Base-by-base conservation (phyloP, 1,140 invertebrate genomes). In the Cotesia typhae region DNA sequence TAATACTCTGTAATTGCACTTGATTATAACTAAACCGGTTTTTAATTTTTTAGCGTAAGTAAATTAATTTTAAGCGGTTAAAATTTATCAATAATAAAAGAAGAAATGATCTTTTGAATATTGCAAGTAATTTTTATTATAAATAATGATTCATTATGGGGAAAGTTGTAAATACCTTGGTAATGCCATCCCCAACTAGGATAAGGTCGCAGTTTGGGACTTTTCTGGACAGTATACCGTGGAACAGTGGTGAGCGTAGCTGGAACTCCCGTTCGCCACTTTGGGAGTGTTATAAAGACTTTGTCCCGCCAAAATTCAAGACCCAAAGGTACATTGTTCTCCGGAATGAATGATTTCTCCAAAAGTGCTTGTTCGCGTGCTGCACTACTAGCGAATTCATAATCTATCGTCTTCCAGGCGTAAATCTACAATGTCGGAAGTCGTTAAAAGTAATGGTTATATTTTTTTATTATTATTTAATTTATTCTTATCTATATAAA, bases 201-300 rank as follows among this genome's bases (percentile, higher is more conserved):
- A 84, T 94, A 95, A 0, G 93, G 93, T 38, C 79, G 87, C 12
- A 95, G 80, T 14, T 87, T 83, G 0, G 94, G 93, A 35, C 90
- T 92, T 7, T 83, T 83, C 10, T 90, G 88, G 4, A 80, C 83
- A 0, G 87, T 82, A 7, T 88, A 83, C 68, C 88, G 83, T 0
- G 90, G 86, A 0, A 93, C 82, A 0, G 90, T 84, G 0, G 90
- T 88, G 20, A 94, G 82, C 0, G 92, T 93, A 0, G 89, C 92
- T 74, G 90, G 96, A 70, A 92, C 90, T 67, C 91, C 95, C 80
- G 80, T 90, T 84, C 91, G 96, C 97, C 90, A 98, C 80, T 91
- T 96, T 78, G 90, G 92, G 60, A 93, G 82, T 10, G 92, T 91
- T 1, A 94, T 84, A 75, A 92, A 94, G 2, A 94, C 81, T 51